phyloP scores from a whole-genome alignment of 2,888 invertebrate genomes.

The Dicroscelio sp. region DNA sequence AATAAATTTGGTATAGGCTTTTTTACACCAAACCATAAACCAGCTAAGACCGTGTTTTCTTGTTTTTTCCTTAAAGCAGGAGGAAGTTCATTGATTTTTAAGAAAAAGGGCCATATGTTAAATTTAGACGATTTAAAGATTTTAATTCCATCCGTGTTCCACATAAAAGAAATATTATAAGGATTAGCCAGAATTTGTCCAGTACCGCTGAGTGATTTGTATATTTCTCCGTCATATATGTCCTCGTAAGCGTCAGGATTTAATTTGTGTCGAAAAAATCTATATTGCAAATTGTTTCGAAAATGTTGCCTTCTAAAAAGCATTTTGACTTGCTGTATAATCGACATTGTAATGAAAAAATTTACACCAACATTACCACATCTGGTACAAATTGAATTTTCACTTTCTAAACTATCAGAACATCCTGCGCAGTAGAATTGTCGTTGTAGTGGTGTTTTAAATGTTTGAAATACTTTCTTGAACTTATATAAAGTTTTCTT shows the following conservation, averaged over 20 bases:
- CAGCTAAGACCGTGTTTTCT: constrained; percentile 28
- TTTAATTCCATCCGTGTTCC: constrained; percentile 31
- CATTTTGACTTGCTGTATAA: constrained; percentile 47
- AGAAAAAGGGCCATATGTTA: constrained; percentile 13
- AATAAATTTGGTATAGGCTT: constrained; percentile 45
- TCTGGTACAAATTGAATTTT: neutral
- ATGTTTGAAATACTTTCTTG: constrained; percentile 19
- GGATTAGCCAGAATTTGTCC: neutral
- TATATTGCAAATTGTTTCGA: constrained; percentile 66
- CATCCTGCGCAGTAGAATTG: constrained; percentile 12
- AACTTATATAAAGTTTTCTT: constrained; percentile 26
- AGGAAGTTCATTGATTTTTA: constrained; percentile 16
- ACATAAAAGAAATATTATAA: neutral
- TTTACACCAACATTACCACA: neutral
- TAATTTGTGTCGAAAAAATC: constrained; percentile 37
- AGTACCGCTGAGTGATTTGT: neutral
- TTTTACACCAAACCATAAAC: constrained; percentile 24
- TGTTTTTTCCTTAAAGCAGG: neutral
- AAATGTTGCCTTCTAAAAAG: constrained; percentile 48
- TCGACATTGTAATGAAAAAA: constrained; percentile 23
- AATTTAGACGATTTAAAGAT: constrained; percentile 23
- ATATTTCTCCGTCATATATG: constrained; percentile 35
- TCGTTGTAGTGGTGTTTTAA: constrained; percentile 27
- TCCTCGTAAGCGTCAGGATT: neutral
- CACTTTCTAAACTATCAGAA: neutral